Evolutionary conservation across 1,140 invertebrate species (phyloP).

Genomic region (Euglossa dilemma): DNA sequence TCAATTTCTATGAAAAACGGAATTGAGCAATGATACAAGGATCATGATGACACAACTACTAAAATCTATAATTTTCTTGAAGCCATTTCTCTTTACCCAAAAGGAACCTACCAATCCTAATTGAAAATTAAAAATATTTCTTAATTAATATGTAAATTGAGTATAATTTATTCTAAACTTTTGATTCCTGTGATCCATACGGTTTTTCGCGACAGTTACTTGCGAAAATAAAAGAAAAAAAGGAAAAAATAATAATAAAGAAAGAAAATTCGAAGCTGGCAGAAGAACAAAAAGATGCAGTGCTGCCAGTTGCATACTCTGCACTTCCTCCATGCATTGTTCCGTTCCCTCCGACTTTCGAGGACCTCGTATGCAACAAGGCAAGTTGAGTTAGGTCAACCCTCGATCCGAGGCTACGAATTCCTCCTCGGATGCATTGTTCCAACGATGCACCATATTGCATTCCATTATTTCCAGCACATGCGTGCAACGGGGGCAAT

Average conservation of each 20-base stretch:
- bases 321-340: slow-evolving; percentile 39
- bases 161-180: too few species aligned
- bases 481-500: slow-evolving; percentile 5
- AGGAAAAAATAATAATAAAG: background rate
- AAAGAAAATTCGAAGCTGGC: background rate
- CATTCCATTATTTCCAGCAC: slow-evolving; percentile 44
- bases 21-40: too few species aligned
- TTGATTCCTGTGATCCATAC: too few species aligned
- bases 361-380: slow-evolving; percentile 36
- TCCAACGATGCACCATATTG: slow-evolving; percentile 48
- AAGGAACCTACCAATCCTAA: too few species aligned
- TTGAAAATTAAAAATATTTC: too few species aligned
- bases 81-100: too few species aligned
- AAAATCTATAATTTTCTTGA: too few species aligned
- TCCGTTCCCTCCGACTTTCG: slow-evolving; percentile 36
- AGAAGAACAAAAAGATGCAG: background rate
- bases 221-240: background rate
- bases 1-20: too few species aligned
- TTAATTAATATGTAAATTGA: too few species aligned
- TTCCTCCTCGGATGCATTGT: slow-evolving; percentile 40
- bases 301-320: slow-evolving; percentile 20
- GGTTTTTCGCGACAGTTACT: too few species aligned
- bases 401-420: slow-evolving; percentile 14
- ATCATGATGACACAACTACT: too few species aligned
- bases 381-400: slow-evolving; percentile 53